These are phyloP conservation scores for Pammene aurita DNA, from an alignment of 2,888 invertebrate genomes.

Conservation along the genomic window DNA sequence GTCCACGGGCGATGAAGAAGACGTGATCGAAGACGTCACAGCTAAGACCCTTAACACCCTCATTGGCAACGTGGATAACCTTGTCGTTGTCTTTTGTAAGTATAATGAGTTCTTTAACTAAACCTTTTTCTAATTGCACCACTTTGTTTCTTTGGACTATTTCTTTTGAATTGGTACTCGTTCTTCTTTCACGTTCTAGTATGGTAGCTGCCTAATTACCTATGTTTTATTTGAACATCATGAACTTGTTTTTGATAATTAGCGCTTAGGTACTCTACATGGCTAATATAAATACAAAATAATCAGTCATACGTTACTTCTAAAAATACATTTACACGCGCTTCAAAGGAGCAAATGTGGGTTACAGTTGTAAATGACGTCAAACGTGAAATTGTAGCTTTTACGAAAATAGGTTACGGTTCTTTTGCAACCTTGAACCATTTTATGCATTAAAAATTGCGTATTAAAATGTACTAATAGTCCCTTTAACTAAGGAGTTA, in stretches of 20 bases:
- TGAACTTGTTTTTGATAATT: too few species aligned
- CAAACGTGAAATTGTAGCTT: conserved; percentile 33
- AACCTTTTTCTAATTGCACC: not conserved
- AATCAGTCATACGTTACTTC: conserved; percentile 12
- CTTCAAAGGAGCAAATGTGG: conserved; percentile 37
- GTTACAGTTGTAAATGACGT: conserved; percentile 39
- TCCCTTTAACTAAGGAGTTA: too few species aligned
- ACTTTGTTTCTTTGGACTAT: too few species aligned
- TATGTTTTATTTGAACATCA: too few species aligned
- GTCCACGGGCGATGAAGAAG: conserved; percentile 96
- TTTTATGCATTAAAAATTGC: conserved; percentile 6
- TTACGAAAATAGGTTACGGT: conserved; percentile 25
- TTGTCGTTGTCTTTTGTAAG: conserved; percentile 96
- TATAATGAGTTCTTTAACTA: conserved; percentile 43
- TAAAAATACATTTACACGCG: conserved; percentile 35
- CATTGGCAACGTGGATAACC: conserved; percentile 94
- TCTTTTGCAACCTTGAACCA: conserved; percentile 29
- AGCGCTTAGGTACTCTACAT: too few species aligned
- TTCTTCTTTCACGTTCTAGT: too few species aligned
- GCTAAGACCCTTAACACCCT: conserved; percentile 93
- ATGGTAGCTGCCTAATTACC: too few species aligned
- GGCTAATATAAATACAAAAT: not conserved
- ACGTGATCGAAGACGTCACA: conserved; percentile 97
- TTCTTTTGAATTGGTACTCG: too few species aligned
- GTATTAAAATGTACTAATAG: too few species aligned